These are phyloP conservation scores for Leiothrix lutea DNA, from an alignment of 2,113 vertebrate genomes.

Conservation along the genomic window DNA sequence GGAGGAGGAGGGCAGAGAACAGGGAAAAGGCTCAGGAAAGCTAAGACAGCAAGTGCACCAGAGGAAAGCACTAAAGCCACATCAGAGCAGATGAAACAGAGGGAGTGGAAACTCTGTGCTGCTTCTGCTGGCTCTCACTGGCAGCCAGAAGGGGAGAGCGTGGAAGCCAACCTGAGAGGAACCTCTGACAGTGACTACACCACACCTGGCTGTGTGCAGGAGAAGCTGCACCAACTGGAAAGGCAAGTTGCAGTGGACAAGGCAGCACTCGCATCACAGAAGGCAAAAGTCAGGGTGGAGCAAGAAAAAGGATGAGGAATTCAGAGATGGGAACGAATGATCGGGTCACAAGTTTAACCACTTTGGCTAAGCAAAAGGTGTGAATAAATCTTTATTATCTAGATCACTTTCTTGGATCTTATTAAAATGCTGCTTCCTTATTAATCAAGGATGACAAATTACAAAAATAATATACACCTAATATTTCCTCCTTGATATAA, in stretches of 20 bases:
- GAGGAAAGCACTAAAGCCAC: not conserved
- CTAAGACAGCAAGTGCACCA: not conserved
- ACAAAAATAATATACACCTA: not conserved
- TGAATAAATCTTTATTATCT: not conserved
- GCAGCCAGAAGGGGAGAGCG: not conserved
- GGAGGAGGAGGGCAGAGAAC: not conserved
- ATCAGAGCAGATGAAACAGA: not conserved
- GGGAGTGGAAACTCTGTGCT: not conserved
- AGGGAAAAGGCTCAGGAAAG: not conserved
- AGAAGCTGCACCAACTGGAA: not conserved
- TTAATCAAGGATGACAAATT: not conserved
- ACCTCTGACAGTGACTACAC: not conserved
- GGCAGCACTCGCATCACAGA: fast-evolving
- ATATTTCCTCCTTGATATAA: not conserved
- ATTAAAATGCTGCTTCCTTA: not conserved
- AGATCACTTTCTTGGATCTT: not conserved
- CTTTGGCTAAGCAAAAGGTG: not conserved
- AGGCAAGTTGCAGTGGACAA: not conserved
- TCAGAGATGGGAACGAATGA: not conserved
- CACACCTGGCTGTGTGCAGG: fast-evolving
- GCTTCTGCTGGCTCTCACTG: not conserved
- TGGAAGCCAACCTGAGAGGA: not conserved
- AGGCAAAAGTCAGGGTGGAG: not conserved
- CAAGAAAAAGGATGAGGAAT: not conserved
- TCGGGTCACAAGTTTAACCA: not conserved